These are phyloP conservation scores for Drosophila pruinosa DNA, from an alignment of 1,140 invertebrate species.

Conservation along the genomic window DNA sequence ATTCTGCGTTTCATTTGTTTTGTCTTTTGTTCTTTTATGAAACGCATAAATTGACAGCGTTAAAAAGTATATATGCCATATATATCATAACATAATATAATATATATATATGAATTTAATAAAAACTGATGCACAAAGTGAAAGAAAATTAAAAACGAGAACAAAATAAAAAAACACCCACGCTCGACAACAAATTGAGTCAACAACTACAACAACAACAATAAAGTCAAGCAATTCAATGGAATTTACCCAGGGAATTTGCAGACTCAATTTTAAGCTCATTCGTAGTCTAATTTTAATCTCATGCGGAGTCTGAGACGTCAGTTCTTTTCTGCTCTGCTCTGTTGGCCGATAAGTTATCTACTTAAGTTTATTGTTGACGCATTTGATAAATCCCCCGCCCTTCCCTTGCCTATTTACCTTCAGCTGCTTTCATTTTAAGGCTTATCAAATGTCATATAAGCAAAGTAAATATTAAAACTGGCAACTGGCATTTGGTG, in stretches of 20 bases:
- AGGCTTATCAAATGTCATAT: conserved; percentile 44
- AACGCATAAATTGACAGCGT: conserved; percentile 28
- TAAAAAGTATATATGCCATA: conserved; percentile 9
- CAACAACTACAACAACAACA: not conserved
- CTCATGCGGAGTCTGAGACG: conserved; percentile 7
- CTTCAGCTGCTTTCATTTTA: conserved; percentile 34
- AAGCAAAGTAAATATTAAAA: conserved; percentile 38
- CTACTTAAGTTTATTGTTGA: conserved; percentile 23
- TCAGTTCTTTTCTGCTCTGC: not conserved
- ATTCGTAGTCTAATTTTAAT: conserved; percentile 3
- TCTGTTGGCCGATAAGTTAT: conserved; percentile 28
- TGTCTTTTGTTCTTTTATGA: conserved; percentile 26
- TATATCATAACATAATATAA: not conserved
- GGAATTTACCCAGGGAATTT: conserved; percentile 20
- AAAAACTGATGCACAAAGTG: conserved; percentile 11
- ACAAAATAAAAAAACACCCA: conserved; percentile 27
- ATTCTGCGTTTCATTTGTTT: not conserved
- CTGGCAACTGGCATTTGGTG: conserved; percentile 7
- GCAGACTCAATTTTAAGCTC: conserved; percentile 8
- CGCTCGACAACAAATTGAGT: not conserved
- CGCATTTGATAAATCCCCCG: conserved; percentile 5
- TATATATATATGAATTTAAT: conserved; percentile 1
- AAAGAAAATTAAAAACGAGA: conserved; percentile 30
- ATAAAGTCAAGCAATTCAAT: not conserved
- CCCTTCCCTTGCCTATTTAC: not conserved